Conservation (phyloP, 2,113 vertebrate genomes). For the Barbus barbus region DNA sequence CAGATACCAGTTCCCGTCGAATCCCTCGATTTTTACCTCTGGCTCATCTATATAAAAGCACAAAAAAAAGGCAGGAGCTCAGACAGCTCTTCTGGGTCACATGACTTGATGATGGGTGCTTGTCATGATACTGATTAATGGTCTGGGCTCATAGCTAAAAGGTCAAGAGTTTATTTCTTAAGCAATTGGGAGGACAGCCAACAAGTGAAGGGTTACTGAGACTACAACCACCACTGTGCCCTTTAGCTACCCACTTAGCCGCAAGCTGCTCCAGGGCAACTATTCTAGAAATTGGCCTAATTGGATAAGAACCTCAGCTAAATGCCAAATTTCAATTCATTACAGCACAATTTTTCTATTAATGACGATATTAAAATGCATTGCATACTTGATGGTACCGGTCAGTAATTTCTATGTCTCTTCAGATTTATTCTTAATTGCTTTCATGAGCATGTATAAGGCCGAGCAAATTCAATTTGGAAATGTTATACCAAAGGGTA, state of each 20-base stretch:
- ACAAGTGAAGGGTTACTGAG: constrained; percentile 29
- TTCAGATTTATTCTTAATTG: constrained; percentile 42
- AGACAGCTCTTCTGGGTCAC: background rate
- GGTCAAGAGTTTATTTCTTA: constrained; percentile 38
- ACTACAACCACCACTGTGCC: constrained; percentile 27
- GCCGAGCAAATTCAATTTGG: constrained; percentile 16
- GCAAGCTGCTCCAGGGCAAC: constrained; percentile 24
- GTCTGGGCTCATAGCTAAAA: constrained; percentile 19
- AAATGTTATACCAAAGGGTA: constrained; percentile 40
- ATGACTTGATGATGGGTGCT: background rate
- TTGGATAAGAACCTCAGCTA: constrained; percentile 42
- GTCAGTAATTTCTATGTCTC: constrained; percentile 28
- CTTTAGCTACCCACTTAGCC: constrained; percentile 42
- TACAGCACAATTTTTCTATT: constrained; percentile 33
- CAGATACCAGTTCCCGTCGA: constrained; percentile 96
- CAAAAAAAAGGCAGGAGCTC: background rate
- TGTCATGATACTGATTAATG: constrained; percentile 31
- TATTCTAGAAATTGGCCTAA: constrained; percentile 34
- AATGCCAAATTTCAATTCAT: constrained; percentile 44
- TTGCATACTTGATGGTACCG: constrained; percentile 2
- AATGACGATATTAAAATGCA: constrained; percentile 30
- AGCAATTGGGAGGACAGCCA: background rate
- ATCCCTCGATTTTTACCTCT: constrained; percentile 91
- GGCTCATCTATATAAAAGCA: constrained; percentile 84
- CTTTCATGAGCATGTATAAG: constrained; percentile 26